These are phyloP conservation scores for Trachemys scripta DNA, from an alignment of 2,113 vertebrate genomes.

Conservation along the genomic window DNA sequence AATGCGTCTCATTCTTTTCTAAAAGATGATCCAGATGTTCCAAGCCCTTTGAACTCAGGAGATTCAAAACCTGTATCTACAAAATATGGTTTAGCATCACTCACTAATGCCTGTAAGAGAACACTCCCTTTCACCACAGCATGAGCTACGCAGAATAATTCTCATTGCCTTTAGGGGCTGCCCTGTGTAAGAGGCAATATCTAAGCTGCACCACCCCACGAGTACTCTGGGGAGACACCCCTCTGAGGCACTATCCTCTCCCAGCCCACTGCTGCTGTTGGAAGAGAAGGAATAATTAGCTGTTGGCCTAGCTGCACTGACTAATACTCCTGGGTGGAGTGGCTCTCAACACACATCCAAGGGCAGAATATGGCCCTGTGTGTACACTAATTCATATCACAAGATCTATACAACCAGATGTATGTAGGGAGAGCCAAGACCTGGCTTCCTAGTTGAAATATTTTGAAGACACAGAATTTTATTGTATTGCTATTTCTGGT, in stretches of 20 bases:
- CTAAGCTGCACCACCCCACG: accelerated
- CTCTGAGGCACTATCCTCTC: not conserved
- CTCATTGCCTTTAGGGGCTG: accelerated
- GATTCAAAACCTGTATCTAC: accelerated
- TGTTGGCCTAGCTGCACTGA: not conserved
- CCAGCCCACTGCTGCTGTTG: accelerated
- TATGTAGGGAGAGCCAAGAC: not conserved
- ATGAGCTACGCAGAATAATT: not conserved
- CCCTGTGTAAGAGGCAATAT: accelerated
- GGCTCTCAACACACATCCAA: not conserved
- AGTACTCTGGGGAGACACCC: not conserved
- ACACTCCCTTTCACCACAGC: not conserved
- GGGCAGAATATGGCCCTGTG: not conserved
- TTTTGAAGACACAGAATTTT: not conserved
- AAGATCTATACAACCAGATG: not conserved
- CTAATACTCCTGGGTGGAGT: not conserved
- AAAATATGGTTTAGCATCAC: accelerated
- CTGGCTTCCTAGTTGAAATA: not conserved
- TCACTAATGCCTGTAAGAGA: not conserved
- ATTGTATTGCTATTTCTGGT: slow-evolving; percentile 22
- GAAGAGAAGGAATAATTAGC: not conserved
- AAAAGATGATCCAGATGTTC: not conserved
- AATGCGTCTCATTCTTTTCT: not conserved
- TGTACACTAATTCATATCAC: not conserved
- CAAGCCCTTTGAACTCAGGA: not conserved